Evolutionary conservation across 2,888 invertebrate genomes (phyloP).

Genomic region (Sphaerophoria rueppellii): DNA sequence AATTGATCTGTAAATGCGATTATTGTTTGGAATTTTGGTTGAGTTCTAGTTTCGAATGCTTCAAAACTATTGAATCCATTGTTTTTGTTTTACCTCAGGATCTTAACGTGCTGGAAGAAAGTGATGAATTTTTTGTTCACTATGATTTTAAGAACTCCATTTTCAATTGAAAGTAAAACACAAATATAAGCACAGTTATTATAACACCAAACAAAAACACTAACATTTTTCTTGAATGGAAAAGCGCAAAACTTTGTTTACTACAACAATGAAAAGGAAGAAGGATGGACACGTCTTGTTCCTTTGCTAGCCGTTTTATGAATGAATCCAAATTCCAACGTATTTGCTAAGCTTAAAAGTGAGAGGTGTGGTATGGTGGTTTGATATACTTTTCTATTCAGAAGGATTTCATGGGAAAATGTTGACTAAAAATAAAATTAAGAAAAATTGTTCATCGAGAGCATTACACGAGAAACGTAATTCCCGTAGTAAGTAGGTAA

Average conservation of each 20-base stretch:
- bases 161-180: slow-evolving; percentile 53
- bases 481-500: too few species aligned
- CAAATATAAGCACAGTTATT: slow-evolving; percentile 51
- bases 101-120: too few species aligned
- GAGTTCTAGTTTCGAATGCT: background rate
- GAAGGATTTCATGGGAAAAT: too few species aligned
- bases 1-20: background rate
- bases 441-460: too few species aligned
- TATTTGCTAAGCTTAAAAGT: too few species aligned
- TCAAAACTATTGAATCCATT: background rate
- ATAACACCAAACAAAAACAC: slow-evolving; percentile 54
- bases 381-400: background rate
- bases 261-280: background rate
- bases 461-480: too few species aligned
- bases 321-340: slow-evolving; percentile 4
- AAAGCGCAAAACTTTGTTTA: background rate
- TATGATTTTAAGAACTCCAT: slow-evolving; percentile 54
- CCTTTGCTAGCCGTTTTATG: background rate
- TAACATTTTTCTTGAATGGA: slow-evolving; percentile 37
- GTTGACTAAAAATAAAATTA: too few species aligned
- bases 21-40: background rate
- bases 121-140: background rate
- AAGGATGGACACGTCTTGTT: background rate
- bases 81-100: background rate
- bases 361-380: background rate